phyloP scores from a whole-genome alignment of 2,797 vertebrate genomes.

The Aotus griseimembra region DNA sequence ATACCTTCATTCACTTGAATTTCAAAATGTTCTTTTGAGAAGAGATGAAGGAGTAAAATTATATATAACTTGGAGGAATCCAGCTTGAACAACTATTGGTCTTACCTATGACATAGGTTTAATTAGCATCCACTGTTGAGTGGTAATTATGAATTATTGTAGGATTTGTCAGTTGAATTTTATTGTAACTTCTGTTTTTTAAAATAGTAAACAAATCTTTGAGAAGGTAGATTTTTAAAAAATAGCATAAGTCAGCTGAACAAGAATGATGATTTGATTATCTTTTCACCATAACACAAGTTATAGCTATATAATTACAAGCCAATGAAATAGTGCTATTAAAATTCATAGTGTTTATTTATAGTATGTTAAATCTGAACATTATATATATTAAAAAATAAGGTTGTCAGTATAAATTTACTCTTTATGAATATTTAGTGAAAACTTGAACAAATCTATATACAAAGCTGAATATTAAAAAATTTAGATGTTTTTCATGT shows the following conservation, averaged over 20 bases:
- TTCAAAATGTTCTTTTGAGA: background rate
- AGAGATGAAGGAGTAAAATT: background rate
- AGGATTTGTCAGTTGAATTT: background rate
- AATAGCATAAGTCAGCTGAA: background rate
- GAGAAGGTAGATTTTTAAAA: background rate
- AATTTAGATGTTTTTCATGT: background rate
- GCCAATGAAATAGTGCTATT: background rate
- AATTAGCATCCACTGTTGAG: background rate
- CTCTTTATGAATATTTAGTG: background rate
- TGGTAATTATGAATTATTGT: background rate
- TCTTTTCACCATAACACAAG: background rate
- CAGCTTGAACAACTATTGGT: background rate
- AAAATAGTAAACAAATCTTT: constrained; percentile 16
- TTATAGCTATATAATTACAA: background rate
- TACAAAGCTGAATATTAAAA: background rate
- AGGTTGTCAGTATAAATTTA: background rate
- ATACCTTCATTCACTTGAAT: constrained; percentile 23
- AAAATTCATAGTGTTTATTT: constrained; percentile 5
- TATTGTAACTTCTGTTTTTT: constrained; percentile 3
- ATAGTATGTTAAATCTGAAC: background rate
- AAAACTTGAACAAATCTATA: constrained; percentile 28
- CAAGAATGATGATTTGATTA: constrained; percentile 11
- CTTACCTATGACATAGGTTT: background rate
- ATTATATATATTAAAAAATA: background rate
- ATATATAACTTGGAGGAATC: background rate